Evolutionary conservation across 2,888 invertebrate species (phyloP).

Genomic region (Drosophila subquinaria): DNA sequence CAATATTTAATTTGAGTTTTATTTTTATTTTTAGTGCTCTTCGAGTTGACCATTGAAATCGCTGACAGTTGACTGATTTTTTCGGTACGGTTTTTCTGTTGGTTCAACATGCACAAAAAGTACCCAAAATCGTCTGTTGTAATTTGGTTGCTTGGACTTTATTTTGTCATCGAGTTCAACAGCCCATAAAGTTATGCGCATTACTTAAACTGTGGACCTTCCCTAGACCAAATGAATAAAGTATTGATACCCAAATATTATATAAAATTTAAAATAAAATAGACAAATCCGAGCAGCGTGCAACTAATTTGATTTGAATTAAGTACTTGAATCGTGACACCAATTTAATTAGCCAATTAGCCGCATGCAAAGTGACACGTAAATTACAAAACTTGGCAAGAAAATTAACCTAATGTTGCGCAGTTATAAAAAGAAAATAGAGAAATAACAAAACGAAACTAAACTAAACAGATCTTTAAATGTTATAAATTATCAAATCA

Average conservation of each 20-base stretch:
- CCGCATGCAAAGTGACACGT: constrained; percentile 63
- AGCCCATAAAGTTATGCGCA: constrained; percentile 71
- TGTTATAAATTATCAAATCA: not conserved
- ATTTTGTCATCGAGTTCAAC: constrained; percentile 59
- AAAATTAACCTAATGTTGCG: constrained; percentile 32
- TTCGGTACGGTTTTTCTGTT: constrained; percentile 5
- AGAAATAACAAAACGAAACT: not conserved
- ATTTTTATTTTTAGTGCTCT: constrained; percentile 17
- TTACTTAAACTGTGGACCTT: constrained; percentile 43
- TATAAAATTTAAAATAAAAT: constrained; percentile 3
- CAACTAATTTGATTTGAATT: constrained; percentile 29
- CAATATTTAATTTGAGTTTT: constrained; percentile 25
- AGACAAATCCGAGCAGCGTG: constrained; percentile 26
- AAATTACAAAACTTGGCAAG: constrained; percentile 29
- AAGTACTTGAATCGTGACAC: constrained; percentile 39
- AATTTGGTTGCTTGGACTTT: constrained; percentile 29
- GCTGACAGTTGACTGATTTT: constrained; percentile 12
- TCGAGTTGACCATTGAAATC: constrained; percentile 11
- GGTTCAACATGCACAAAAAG: constrained; percentile 7
- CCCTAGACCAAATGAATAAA: constrained; percentile 6
- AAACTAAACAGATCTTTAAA: constrained; percentile 13
- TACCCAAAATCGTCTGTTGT: constrained; percentile 38
- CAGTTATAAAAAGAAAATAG: not conserved
- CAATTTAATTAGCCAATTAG: constrained; percentile 54
- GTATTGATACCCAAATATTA: constrained; percentile 2